phyloP scores from a whole-genome alignment of 2,113 vertebrate genomes.

The Oncorhynchus keta region DNA sequence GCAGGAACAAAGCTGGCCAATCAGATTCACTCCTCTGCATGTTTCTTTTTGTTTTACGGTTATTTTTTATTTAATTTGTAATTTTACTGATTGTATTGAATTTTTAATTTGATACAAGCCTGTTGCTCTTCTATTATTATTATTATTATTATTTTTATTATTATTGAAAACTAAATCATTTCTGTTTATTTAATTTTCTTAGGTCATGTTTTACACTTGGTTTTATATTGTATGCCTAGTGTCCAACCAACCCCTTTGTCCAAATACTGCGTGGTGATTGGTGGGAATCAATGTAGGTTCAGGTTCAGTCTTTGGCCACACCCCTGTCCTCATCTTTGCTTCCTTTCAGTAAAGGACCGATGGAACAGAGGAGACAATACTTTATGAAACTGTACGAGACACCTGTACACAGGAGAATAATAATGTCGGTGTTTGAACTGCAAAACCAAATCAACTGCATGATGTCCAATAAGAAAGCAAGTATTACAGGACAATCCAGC shows the following conservation, averaged over 20 bases:
- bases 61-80: slow-evolving; percentile 6
- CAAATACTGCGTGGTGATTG: not conserved
- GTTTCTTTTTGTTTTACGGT: slow-evolving; percentile 54
- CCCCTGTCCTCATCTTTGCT: not conserved
- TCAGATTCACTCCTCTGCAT: slow-evolving; percentile 70
- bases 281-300: slow-evolving; percentile 1
- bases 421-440: not conserved
- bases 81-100: slow-evolving; percentile 19
- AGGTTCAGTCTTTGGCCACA: not conserved
- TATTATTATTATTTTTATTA: slow-evolving; percentile 17
- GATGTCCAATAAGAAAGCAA: slow-evolving; percentile 6
- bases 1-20: not conserved
- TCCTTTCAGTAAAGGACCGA: not conserved
- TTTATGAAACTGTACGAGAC: not conserved
- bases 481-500: slow-evolving; percentile 11
- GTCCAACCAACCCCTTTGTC: not conserved
- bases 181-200: slow-evolving; percentile 3
- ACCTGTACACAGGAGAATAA: not conserved
- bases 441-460: not conserved
- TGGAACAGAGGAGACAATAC: not conserved
- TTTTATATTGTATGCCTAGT: slow-evolving; percentile 10
- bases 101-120: slow-evolving; percentile 25
- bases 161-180: slow-evolving; percentile 26
- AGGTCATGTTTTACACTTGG: slow-evolving; percentile 1
- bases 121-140: slow-evolving; percentile 17